Evolutionary conservation across 2,113 vertebrate genomes (phyloP).

Genomic region (Pollimyrus isidori): DNA sequence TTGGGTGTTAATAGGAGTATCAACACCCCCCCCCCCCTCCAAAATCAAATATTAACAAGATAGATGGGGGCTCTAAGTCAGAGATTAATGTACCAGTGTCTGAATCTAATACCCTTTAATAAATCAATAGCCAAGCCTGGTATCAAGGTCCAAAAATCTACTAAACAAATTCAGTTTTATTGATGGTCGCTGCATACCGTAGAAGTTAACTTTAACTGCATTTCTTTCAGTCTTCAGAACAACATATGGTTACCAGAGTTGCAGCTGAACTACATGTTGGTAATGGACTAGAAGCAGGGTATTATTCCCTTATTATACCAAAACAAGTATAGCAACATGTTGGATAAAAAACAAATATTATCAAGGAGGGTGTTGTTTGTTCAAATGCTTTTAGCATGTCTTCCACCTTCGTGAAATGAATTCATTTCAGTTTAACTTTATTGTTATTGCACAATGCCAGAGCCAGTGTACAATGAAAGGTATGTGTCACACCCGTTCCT

Average conservation of each 20-base stretch:
- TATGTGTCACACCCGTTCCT: background rate
- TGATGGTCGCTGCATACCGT: background rate
- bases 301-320: background rate
- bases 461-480: background rate
- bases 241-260: background rate
- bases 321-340: background rate
- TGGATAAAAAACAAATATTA: background rate
- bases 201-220: background rate
- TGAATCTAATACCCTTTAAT: background rate
- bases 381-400: background rate
- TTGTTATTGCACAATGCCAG: background rate
- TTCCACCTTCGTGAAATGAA: background rate
- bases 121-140: background rate
- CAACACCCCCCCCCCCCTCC: background rate
- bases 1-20: background rate
- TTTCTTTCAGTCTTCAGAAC: background rate
- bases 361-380: background rate
- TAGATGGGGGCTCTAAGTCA: background rate
- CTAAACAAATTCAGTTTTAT: background rate
- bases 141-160: background rate
- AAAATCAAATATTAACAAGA: background rate
- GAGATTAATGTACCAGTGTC: background rate
- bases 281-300: background rate
- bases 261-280: background rate
- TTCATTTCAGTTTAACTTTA: background rate